Evolutionary conservation across 1,140 invertebrate genomes (phyloP), one percentile per base, ranked within the genome.

Genomic region (Chironomus striatipennis): DNA sequence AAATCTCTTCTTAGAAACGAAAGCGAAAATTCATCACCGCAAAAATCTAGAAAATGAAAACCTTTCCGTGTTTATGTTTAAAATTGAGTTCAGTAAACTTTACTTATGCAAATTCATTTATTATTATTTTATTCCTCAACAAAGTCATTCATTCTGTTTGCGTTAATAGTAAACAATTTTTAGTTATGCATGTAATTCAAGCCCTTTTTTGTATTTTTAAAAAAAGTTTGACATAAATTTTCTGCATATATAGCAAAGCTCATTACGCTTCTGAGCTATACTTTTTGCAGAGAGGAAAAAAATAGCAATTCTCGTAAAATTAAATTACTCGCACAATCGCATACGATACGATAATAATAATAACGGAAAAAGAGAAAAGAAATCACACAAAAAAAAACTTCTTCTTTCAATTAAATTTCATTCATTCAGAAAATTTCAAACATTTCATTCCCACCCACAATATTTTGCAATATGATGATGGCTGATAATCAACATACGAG

Each of bases 201-300:
- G 12, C 47, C 47, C 47, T 57, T 57, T 57, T 57, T n/a, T 15
- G 12, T n/a, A n/a, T 47, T 47, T 47, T 15, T 47, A 12, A 34
- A 34, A 15, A 5, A n/a, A 5, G n/a, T 57, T 57, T 57, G 47
- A 57, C 47, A 57, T 57, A 57, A 57, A 57, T 57, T 57, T 57
- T 57, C 47, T 57, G 47, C 47, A 57, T 15, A 57, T n/a, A 57
- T 57, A 57, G 47, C 47, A 57, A 57, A 57, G n/a, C 12, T 57
- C 47, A 57, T 57, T 57, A 57, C 47, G 12, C n/a, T 57, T n/a
- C n/a, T 57, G 12, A 34, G 5, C 24, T 15, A 12, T 57, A 57
- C 10, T 57, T 57, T 15, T 57, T n/a, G n/a, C n/a, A n/a, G n/a
- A n/a, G 10, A 15, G 5, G 24, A 34, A 34, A 34, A 34, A 57